Conservation (phyloP, 2,113 vertebrate species). For the Mixornis gularis region DNA sequence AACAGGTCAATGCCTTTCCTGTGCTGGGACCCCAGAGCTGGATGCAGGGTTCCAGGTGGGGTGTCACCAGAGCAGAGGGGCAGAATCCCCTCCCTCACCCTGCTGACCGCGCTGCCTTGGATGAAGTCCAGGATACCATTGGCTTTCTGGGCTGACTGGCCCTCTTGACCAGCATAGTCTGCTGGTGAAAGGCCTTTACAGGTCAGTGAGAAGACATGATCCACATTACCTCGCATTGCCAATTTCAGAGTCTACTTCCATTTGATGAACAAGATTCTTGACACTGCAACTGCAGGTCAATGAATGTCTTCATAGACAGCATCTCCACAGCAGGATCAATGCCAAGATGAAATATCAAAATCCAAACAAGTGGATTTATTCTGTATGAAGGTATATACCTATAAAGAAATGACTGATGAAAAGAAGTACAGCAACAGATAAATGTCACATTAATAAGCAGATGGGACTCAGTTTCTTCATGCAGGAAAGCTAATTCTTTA, state of each 20-base stretch:
- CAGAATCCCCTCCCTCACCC: accelerated
- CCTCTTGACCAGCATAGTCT: not conserved
- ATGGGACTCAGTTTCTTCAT: not conserved
- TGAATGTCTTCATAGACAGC: not conserved
- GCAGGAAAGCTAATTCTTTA: not conserved
- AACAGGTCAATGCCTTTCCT: accelerated
- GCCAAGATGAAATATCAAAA: not conserved
- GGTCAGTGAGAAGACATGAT: not conserved
- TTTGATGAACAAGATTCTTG: not conserved
- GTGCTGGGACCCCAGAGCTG: not conserved
- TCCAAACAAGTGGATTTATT: not conserved
- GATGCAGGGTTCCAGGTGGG: not conserved
- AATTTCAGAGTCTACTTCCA: not conserved
- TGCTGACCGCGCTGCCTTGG: accelerated
- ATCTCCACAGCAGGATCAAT: not conserved
- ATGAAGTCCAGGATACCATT: accelerated
- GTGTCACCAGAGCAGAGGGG: not conserved
- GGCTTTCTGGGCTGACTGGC: not conserved
- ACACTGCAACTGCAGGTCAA: not conserved
- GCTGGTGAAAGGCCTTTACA: not conserved
- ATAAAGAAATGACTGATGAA: not conserved
- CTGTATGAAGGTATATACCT: not conserved
- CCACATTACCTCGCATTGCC: not conserved
- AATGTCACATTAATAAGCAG: not conserved
- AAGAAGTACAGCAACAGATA: not conserved